Base-by-base conservation (phyloP, 2,888 invertebrate genomes). In the Chrysina gloriosa region DNA sequence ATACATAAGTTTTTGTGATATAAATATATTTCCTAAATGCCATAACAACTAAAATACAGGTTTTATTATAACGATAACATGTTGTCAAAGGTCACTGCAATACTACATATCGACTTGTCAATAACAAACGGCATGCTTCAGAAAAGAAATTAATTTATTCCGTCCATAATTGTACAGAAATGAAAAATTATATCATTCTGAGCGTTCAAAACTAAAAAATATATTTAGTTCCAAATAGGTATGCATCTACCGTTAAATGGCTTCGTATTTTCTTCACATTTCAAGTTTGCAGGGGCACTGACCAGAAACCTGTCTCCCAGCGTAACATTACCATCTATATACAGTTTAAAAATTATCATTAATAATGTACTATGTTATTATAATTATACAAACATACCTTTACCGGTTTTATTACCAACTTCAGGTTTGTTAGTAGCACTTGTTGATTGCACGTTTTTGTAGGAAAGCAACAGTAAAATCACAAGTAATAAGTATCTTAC, bases 291-390 rank as follows among this genome's bases (percentile, higher is more conserved):
- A 2, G 58, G 58, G 9, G 39, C 58, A 19, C 29, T 61, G 4
- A 61, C 42, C 42, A 61, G 27, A 42, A 61, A 61, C 11, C 58
- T 61, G 16, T 61, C 58, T 1, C 29, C 58, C 16, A 61, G 3
- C 3, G 14, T 7, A 9, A 61, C 29, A 1, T 11, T 5, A 3
- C 0, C 19, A 42, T 61, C 42, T 58, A 25, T 6, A 42, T 16
- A 11, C 4, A n/a, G 21, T 25, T n/a, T n/a, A 25, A 25, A 36
- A 14, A 5, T 36, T 36, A 36, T 36, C n/a, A 11, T 1, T 36
- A 11, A 2, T 3, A 11, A 9, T 36, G 36, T 2, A 34, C 11
- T n/a, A 34, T 34, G n/a, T n/a, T n/a, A n/a, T 36, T 36, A 36
- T 16, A 16, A 16, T 19, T 16, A 39, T 36, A 39, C 11, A 7